Base-by-base conservation (phyloP, 2,113 vertebrate species). In the Dasyurus viverrinus region DNA sequence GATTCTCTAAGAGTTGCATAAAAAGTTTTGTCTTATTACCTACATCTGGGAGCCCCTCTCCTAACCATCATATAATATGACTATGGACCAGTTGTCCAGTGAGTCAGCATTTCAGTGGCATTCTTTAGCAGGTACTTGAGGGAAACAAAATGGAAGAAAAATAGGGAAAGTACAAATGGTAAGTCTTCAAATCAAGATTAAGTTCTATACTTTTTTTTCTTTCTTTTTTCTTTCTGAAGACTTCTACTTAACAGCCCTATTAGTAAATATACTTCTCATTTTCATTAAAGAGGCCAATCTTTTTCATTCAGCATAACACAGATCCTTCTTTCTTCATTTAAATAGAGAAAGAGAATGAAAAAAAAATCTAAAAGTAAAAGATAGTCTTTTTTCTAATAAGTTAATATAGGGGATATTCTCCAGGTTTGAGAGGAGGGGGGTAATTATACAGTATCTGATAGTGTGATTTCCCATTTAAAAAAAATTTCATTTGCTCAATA, bases 61-160 rank as follows among this genome's bases (percentile, higher is more conserved):
- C 53, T 95, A n/a, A 24, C 97, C 93, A 93, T 76, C 22, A 52
- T 92, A 93, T 48, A 54, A 36, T 46, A 60, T 22, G 90, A 92
- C 55, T 54, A 95, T 94, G 90, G 48, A 90, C 16, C 91, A 95
- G 50, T 30, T 25, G 55, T 93, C 96, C 90, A 89, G 89, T 98
- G 98, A 98, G 27, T 98, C 97, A 98, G 98, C 98, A 97, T 92
- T 96, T 97, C 94, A 76, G 76, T 89, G 25, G 68, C 92, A 55
- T 47, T 96, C 91, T 36, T 91, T 93, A 96, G 95, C 95, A 96
- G 90, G 52, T 94, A 96, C 90, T 95, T 53, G 89, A 90, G 9
- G 22, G 90, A 94, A 48, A 90, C 22, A 48, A 91, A 95, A 94
- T 60, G 60, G 42, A 92, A 9, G 14, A 25, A 54, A 48, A 30